Percentiles rank a stretch among this genome's conserved stretches.
Conservation (phyloP, 2,113 vertebrate genomes). For the Calidris pygmaea region DNA sequence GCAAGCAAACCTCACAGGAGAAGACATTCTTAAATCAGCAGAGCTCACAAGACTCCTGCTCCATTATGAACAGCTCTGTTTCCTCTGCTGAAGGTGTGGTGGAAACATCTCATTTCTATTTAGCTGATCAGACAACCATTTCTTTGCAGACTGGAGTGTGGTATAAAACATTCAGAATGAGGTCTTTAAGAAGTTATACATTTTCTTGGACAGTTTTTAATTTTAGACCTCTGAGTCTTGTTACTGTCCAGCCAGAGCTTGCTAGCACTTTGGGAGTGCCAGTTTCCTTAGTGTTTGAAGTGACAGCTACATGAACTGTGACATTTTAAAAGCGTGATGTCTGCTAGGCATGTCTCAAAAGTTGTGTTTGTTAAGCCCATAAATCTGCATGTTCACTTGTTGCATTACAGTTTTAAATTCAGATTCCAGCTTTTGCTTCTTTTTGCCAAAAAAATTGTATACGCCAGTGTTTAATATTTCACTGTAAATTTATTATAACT, state of each 20-base stretch:
- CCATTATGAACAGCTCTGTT: conserved; percentile 3
- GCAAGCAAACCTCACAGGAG: not conserved
- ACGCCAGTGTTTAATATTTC: conserved; percentile 10
- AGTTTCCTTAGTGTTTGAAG: conserved; percentile 8
- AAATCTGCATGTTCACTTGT: not conserved
- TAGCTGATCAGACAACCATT: not conserved
- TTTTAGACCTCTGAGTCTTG: conserved; percentile 17
- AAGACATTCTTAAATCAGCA: conserved; percentile 19
- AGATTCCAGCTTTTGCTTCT: not conserved
- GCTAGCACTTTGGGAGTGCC: not conserved
- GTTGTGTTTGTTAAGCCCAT: conserved; percentile 10
- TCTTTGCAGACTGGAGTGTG: not conserved
- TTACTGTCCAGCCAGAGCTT: not conserved
- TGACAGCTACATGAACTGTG: not conserved
- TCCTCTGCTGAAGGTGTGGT: conserved; percentile 16
- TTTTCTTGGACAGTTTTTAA: conserved; percentile 39
- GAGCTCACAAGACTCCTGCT: not conserved
- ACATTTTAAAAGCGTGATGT: conserved; percentile 42
- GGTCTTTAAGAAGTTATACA: not conserved
- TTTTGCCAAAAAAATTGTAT: conserved; percentile 32
- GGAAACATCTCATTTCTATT: conserved; percentile 54
- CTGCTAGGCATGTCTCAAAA: conserved; percentile 34
- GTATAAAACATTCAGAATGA: conserved; percentile 22
- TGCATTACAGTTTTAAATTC: not conserved
- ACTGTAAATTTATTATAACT: conserved; percentile 37